Percentiles rank a stretch among this genome's conserved stretches.
Conservation (phyloP, 2,113 vertebrate genomes). For the mouse (Mus musculus) region GRCm39 chr2:70807001-70807500, state of each 20-base stretch:
- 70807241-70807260: background rate
- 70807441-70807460: conserved; percentile 9
- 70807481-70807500: background rate
- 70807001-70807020: conserved; percentile 13
- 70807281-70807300: conserved; percentile 4
- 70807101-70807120: conserved; percentile 28
- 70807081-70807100: background rate
- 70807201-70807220: conserved; percentile 30
- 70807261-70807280: background rate
- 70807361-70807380: conserved; percentile 2
- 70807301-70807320: background rate
- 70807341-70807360: background rate
- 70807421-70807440: background rate
- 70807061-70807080: conserved; percentile 20
- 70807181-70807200: conserved; percentile 56
- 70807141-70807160: background rate
- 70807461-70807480: conserved; percentile 27
- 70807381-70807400: background rate
- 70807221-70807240: conserved; percentile 37
- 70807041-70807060: background rate
- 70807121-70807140: conserved; percentile 15
- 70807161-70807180: background rate
- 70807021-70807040: background rate
- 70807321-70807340: background rate
- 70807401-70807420: background rate